phyloP scores from a whole-genome alignment of 2,888 invertebrate species.

The Fissipunctia ypsillon region DNA sequence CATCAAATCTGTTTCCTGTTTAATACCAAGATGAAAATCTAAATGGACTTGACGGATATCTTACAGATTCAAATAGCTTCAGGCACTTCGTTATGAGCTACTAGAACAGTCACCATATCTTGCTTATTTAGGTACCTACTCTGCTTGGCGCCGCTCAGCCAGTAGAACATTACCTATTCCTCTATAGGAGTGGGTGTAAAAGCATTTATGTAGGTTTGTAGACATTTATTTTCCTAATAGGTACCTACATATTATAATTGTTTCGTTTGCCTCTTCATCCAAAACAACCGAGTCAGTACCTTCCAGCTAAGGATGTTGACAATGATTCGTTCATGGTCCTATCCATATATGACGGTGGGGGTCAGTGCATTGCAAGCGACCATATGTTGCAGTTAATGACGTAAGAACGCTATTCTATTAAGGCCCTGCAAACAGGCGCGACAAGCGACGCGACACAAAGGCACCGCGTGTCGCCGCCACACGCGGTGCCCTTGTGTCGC shows the following conservation, averaged over 20 bases:
- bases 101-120: not conserved
- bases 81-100: not conserved
- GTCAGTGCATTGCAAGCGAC: slow-evolving; percentile 40
- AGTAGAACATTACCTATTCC: not conserved
- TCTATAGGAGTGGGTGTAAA: not conserved
- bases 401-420: not conserved
- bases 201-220: not conserved
- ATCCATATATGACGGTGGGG: slow-evolving; percentile 43
- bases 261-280: not conserved
- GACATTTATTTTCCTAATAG: slow-evolving; percentile 1
- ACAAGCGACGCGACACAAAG: no score
- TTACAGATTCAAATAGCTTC: not conserved
- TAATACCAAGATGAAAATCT: not conserved
- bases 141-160: not conserved
- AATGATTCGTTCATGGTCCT: slow-evolving; percentile 34
- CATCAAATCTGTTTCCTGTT: slow-evolving; percentile 4
- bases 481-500: no score
- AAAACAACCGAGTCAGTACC: not conserved
- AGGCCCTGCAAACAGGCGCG: no score
- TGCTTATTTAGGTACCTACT: not conserved
- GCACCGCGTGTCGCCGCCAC: no score
- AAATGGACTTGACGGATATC: slow-evolving; percentile 4
- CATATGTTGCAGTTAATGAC: slow-evolving; percentile 54
- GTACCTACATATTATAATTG: not conserved
- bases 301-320: slow-evolving; percentile 8